Evolutionary conservation across 2,113 vertebrate species (phyloP), one percentile per base, ranked within the genome.

Genomic region (Ibidorhyncha struthersii): DNA sequence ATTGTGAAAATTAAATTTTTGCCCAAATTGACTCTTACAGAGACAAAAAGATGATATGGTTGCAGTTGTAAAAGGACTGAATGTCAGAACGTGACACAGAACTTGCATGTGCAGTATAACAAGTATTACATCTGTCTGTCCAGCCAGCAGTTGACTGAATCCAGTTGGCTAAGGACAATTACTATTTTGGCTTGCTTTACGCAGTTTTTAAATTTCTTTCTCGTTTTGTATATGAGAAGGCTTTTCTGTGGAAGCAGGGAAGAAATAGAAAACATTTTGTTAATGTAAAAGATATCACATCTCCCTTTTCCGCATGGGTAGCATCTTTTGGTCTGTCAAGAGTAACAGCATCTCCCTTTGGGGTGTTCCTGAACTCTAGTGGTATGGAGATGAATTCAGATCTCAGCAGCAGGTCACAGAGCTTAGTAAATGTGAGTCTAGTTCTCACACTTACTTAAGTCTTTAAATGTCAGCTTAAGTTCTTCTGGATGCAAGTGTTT

Each of bases 61-160:
- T 43, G 38, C 29, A 81, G 26, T 3, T 80, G 21, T 81, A 30
- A 59, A 80, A 65, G 19, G 43, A 36, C 22, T 38, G 26, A 21
- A 26, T 61, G 50, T 71, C 43, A 70, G 69, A 76, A 59, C 4
- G 5, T 58, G 22, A 25, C 9, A 17, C 27, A 2, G 3, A 55
- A 49, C 29, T 59, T 47, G 19, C 19, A 7, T 38, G 20, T 67
- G 61, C 38, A 10, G 8, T 71, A 6, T 53, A 49, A 49, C 22
- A 8, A 4, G 7, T 40, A 47, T 47, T 74, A 25, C 5, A 21
- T 52, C 20, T 19, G 4, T 26, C 30, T 0, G 0, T 63, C 19
- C 27, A 50, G 12, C 22, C 45, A 45, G 45, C 45, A 59, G 41
- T 12, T 87, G 71, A 19, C 8, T 26, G 47, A 62, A 22, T 67